These are phyloP conservation scores for Drosophila prostipennis DNA, from an alignment of 2,888 invertebrate species.

Conservation along the genomic window DNA sequence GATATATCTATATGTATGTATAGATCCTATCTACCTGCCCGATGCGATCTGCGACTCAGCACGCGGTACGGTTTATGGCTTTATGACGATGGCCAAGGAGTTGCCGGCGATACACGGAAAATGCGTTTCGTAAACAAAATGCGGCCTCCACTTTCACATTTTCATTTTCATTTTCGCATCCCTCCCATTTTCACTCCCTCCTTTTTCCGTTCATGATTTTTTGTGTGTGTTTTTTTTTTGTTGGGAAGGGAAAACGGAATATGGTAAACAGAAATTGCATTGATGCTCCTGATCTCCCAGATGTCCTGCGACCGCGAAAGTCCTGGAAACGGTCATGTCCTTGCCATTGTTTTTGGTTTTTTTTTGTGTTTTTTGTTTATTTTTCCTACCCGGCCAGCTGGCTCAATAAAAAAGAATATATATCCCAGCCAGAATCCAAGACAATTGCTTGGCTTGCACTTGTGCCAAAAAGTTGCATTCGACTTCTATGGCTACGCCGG, in stretches of 20 bases:
- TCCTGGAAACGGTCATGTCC: slow-evolving; percentile 41
- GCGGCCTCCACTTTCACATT: slow-evolving; percentile 17
- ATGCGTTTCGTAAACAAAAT: slow-evolving; percentile 71
- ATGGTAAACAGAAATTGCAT: slow-evolving; percentile 17
- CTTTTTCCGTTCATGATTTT: slow-evolving; percentile 11
- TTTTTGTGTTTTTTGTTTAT: background rate
- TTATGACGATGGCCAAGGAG: slow-evolving; percentile 56
- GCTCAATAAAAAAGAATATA: slow-evolving; percentile 29
- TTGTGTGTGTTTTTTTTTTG: slow-evolving; percentile 10
- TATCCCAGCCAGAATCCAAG: slow-evolving; percentile 16
- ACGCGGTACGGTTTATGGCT: slow-evolving; percentile 45
- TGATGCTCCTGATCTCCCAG: slow-evolving; percentile 43
- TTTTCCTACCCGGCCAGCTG: slow-evolving; percentile 29
- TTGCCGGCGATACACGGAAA: slow-evolving; percentile 61
- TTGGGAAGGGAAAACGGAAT: slow-evolving; percentile 6
- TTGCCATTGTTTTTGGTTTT: slow-evolving; percentile 27
- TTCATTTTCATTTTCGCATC: slow-evolving; percentile 14
- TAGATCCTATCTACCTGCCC: background rate
- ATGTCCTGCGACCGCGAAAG: slow-evolving; percentile 29
- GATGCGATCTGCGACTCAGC: slow-evolving; percentile 14
- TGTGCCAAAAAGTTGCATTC: slow-evolving; percentile 47
- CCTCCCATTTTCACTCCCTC: slow-evolving; percentile 2
- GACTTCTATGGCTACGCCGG: slow-evolving; percentile 14
- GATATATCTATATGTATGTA: background rate
- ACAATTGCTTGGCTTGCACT: slow-evolving; percentile 46